Percentiles rank a stretch among this genome's conserved stretches.
Evolutionary conservation across 2,797 vertebrate genomes (phyloP).

Genomic region (Limosa lapponica): DNA sequence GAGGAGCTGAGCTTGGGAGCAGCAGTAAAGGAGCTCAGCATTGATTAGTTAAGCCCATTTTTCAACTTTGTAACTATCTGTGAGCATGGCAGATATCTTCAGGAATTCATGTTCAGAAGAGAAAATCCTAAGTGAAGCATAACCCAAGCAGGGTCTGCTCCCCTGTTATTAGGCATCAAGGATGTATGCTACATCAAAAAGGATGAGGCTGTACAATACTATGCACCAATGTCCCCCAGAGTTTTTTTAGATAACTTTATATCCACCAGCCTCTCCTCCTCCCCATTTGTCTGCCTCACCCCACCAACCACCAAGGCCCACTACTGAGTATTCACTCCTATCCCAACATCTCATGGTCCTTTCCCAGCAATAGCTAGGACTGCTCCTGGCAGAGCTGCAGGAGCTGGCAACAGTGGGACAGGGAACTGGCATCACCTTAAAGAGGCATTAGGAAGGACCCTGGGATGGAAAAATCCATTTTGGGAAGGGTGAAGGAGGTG

Average conservation of each 20-base stretch:
- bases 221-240: fast-evolving
- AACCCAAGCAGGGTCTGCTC: background rate
- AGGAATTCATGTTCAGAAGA: background rate
- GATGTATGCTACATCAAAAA: fast-evolving
- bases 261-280: background rate
- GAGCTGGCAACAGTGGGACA: background rate
- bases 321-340: background rate
- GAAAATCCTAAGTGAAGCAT: background rate
- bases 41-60: background rate
- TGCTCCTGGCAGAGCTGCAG: background rate
- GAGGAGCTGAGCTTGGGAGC: background rate
- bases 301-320: background rate
- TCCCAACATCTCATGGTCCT: background rate
- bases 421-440: background rate
- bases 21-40: background rate
- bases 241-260: background rate
- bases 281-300: background rate
- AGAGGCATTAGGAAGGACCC: background rate
- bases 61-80: background rate
- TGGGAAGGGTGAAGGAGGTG: background rate
- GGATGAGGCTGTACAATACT: background rate
- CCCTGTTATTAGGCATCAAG: background rate
- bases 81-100: background rate
- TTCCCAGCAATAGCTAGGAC: background rate
- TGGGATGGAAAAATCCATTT: background rate